A percentile compares a stretch with the other conserved stretches of the same genome.
Conservation (phyloP, 2,113 vertebrate species). For the Cariama cristata region DNA sequence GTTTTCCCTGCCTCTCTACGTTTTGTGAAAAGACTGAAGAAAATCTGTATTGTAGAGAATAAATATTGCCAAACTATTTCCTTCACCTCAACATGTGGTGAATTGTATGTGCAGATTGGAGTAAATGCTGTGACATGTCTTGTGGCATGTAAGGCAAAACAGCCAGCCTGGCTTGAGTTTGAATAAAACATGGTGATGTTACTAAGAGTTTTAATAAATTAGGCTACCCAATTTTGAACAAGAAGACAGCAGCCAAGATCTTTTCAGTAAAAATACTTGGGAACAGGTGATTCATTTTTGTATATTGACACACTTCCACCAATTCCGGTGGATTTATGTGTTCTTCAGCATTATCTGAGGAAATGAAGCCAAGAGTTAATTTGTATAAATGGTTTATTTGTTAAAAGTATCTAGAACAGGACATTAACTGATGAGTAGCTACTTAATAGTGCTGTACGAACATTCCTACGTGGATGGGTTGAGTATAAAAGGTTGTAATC, state of each 20-base stretch:
- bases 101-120: background rate
- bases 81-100: background rate
- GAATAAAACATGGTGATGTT: background rate
- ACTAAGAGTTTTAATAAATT: background rate
- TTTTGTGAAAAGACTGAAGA: background rate
- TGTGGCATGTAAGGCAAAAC: background rate
- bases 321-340: background rate
- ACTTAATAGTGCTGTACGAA: background rate
- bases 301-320: background rate
- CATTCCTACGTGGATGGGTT: background rate
- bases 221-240: background rate
- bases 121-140: background rate
- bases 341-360: background rate
- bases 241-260: background rate
- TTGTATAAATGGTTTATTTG: background rate
- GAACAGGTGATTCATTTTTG: background rate
- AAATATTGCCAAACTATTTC: background rate
- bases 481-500: background rate
- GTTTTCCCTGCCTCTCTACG: background rate
- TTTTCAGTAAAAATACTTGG: background rate
- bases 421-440: background rate
- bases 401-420: background rate
- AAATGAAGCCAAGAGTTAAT: background rate
- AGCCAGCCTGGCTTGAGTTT: background rate
- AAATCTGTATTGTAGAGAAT: background rate